Percentiles rank a stretch among this genome's conserved stretches.
Evolutionary conservation across 1,140 invertebrate species (phyloP).

Genomic region (Wasmannia auropunctata): DNA sequence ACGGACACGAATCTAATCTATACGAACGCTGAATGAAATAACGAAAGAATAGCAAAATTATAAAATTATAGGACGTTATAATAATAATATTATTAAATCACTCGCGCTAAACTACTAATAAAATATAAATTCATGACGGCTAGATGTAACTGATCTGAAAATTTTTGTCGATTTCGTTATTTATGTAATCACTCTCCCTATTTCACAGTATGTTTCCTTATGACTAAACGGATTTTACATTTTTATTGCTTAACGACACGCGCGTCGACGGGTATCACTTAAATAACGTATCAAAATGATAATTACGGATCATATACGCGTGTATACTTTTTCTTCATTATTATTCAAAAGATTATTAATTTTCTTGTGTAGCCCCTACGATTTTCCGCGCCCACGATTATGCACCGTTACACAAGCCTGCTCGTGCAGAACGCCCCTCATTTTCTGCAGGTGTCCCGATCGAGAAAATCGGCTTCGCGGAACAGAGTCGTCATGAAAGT

Average conservation of each 20-base stretch:
- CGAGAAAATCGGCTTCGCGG: slow-evolving; percentile 61
- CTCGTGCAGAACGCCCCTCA: slow-evolving; percentile 1
- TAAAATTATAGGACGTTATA: not conserved
- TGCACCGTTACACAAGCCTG: slow-evolving; percentile 14
- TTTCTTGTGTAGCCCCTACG: not conserved
- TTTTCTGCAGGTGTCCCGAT: slow-evolving; percentile 49
- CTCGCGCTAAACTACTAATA: not conserved
- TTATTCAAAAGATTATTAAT: slow-evolving; percentile 7
- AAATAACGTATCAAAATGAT: slow-evolving; percentile 5
- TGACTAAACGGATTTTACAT: not conserved
- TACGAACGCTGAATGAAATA: not conserved
- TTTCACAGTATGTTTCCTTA: not conserved
- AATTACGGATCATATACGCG: not conserved
- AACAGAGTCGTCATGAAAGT: slow-evolving; percentile 72
- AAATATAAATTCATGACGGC: not conserved
- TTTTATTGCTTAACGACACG: not conserved
- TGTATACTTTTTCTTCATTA: not conserved
- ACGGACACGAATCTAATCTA: slow-evolving; percentile 42
- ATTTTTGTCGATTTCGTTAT: not conserved
- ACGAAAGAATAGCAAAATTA: not conserved
- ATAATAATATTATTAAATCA: not conserved
- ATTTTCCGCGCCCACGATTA: not conserved
- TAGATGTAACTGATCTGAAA: not conserved
- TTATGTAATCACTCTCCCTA: not conserved
- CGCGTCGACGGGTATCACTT: not conserved